Conservation (phyloP, 2,888 invertebrate species). For the Galerucella calmariensis region DNA sequence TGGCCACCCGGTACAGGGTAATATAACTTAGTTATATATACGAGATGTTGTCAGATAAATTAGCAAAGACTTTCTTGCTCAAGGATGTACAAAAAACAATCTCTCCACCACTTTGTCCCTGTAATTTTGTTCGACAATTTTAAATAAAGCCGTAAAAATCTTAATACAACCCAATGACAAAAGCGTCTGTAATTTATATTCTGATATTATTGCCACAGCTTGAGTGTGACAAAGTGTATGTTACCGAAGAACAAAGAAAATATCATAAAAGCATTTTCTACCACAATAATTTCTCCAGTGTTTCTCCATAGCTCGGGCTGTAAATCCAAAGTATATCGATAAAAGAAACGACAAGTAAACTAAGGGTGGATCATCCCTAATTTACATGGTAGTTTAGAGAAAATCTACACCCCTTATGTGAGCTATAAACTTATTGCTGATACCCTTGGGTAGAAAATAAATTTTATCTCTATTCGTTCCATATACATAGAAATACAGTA, state of each 20-base stretch:
- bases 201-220: not conserved
- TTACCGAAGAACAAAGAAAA: not conserved
- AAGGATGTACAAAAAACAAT: no score
- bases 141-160: not conserved
- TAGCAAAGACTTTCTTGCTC: no score
- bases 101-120: no score
- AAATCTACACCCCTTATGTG: constrained; percentile 50
- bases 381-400: constrained; percentile 53
- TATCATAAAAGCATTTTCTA: not conserved
- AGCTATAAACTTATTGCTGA: constrained; percentile 49
- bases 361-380: constrained; percentile 49
- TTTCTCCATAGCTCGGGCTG: constrained; percentile 31
- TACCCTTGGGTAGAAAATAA: constrained; percentile 42
- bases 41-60: no score
- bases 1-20: no score
- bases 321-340: constrained; percentile 34
- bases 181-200: not conserved
- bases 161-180: not conserved
- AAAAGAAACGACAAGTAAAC: constrained; percentile 22
- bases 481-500: constrained; percentile 28
- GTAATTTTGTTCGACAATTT: not conserved
- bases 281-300: constrained; percentile 16
- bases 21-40: no score
- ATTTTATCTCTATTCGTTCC: constrained; percentile 25
- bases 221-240: not conserved